Conservation (phyloP, 92 coral and sea anemone species). For the Heteractis magnifica region DNA sequence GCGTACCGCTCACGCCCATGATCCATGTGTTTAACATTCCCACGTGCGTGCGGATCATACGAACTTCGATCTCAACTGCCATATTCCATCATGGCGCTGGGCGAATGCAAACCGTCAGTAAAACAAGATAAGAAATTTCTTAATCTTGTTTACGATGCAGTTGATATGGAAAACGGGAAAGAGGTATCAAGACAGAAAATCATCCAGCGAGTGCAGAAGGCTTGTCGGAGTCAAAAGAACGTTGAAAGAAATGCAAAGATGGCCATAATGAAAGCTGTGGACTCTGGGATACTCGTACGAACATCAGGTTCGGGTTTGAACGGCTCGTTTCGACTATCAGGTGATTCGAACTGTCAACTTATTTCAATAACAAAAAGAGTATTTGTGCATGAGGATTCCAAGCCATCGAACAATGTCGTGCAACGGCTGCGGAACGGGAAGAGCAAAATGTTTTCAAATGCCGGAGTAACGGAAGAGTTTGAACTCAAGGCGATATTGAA, state of each 20-base stretch:
- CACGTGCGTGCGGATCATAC: constrained; percentile 20
- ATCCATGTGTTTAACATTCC: constrained; percentile 8
- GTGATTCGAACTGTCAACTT: not conserved
- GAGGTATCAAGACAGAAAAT: constrained; percentile 80
- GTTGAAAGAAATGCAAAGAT: constrained; percentile 44
- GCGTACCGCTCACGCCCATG: constrained; percentile 14
- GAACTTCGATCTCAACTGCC: constrained; percentile 8
- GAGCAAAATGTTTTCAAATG: not conserved
- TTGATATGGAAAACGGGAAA: constrained; percentile 41
- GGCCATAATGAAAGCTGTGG: constrained; percentile 60
- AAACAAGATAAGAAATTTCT: constrained; percentile 15
- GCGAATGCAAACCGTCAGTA: not conserved
- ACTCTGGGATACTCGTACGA: constrained; percentile 56
- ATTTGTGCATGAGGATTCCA: not conserved
- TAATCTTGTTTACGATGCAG: constrained; percentile 58
- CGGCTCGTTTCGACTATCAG: constrained; percentile 63
- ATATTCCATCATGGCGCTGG: constrained; percentile 30
- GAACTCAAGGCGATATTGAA: constrained; percentile 33
- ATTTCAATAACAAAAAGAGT: not conserved
- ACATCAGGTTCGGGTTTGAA: constrained; percentile 71
- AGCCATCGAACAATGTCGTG: not conserved
- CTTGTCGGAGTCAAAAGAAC: constrained; percentile 21
- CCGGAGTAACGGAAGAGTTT: not conserved
- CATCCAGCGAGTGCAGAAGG: constrained; percentile 38
- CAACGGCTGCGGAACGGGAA: not conserved